Base-by-base conservation (phyloP, 2,113 vertebrate species). In the Hiodon alosoides region DNA sequence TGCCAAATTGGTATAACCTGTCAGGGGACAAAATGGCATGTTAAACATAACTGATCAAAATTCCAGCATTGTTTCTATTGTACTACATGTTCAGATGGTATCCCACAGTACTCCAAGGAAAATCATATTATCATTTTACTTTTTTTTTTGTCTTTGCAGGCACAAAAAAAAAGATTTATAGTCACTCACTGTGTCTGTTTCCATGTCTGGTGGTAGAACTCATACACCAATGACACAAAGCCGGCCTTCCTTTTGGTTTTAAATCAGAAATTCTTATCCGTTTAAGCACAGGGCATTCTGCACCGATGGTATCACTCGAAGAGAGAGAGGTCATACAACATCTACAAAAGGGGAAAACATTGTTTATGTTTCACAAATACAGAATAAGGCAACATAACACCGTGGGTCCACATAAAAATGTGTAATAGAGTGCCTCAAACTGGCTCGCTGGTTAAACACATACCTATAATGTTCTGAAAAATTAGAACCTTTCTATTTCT, bases 1-100 rank as follows among this genome's bases (percentile, higher is more conserved):
- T 98, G 96, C 97, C 97, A 99, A 82, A 99, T 96, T 74, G 97
- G 97, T 81, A 99, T 94, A 7, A 94, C 94, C 88, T 97, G 77
- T 87, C 89, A 80, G 53, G 75, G 46, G 79, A 52, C 16, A 58
- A 59, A 71, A 55, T 67, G 52, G 14, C 57, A 6, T 4, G 16
- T 48, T 2, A 17, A 50, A 51, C 8, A 70, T 7, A 8, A 16
- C 16, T 11, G 48, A 17, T 53, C 2, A 51, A 51, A 13, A 71
- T n/a, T 14, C 8, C 57, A 51, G 8, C 11, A 61, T 46, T 72
- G 58, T 5, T 72, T 50, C 31, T 50, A 7, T n/a, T 8, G 7
- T 1, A 53, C 14, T 9, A 59, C 1, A 59, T 14, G 58, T 59
- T 59, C 58, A 59, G 9, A 14, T 59, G 9, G 48, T 50, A 6